Percentiles rank a stretch among this genome's conserved stretches.
Evolutionary conservation across 2,888 invertebrate genomes (phyloP).

Genomic region (Chorisops tibialis): DNA sequence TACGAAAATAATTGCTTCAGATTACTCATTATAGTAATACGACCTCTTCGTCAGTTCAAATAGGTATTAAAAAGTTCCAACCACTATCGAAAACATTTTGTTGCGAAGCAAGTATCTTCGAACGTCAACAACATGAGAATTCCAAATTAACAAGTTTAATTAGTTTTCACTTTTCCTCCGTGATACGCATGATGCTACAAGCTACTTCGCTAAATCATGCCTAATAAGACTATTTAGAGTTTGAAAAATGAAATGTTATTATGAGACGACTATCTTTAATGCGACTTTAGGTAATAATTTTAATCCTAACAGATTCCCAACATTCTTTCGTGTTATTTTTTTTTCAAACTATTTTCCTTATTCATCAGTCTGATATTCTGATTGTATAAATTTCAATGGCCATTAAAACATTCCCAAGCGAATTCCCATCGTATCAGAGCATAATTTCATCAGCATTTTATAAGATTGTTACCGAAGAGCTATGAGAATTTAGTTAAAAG

Average conservation of each 20-base stretch:
- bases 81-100: too few relatives aligned
- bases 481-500: background rate
- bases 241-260: background rate
- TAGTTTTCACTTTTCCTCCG: constrained; percentile 30
- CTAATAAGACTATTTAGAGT: background rate
- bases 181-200: background rate
- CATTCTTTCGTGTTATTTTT: too few relatives aligned
- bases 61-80: too few relatives aligned
- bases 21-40: background rate
- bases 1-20: background rate
- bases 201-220: too few relatives aligned
- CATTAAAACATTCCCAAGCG: background rate
- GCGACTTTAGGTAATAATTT: too few relatives aligned
- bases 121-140: background rate
- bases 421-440: too few relatives aligned
- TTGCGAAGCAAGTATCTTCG: too few relatives aligned
- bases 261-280: too few relatives aligned
- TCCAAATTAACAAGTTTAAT: constrained; percentile 25
- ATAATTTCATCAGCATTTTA: background rate
- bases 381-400: background rate
- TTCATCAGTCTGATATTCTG: background rate
- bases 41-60: too few relatives aligned
- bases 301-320: too few relatives aligned
- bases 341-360: too few relatives aligned
- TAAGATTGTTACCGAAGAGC: background rate